Base-by-base conservation (phyloP, 2,797 vertebrate genomes). In the Fistularia commersonii region DNA sequence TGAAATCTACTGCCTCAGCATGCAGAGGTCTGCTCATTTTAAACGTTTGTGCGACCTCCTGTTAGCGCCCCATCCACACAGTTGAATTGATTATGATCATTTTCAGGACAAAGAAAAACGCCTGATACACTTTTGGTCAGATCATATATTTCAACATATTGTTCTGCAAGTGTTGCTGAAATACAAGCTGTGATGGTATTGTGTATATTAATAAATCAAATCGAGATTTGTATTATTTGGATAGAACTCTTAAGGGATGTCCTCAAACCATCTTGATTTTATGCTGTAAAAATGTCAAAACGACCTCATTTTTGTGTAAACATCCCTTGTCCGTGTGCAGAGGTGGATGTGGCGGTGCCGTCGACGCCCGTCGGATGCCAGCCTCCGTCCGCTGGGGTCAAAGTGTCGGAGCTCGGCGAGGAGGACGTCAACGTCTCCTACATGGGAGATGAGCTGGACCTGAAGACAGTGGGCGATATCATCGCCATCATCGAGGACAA, bases 401-500 rank as follows among this genome's bases (percentile, higher is more conserved):
- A 93, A 53, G 90, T 66, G 14, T 61, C 92, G 64, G 91, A 93
- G 73, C 84, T 95, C 76, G 91, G 92, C 66, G 88, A 95, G 57
- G 93, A 94, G 32, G 93, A 96, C 58, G 94, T 95, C 62, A 91
- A 91, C 8, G 92, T 92, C 55, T 94, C 94, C 61, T 96, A 97
- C 72, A 95, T 95, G 15, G 93, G 93, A 49, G 94, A 95, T 71
- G 95, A 97, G 70, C 88, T 98, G 76, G 95, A 97, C 78, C 92
- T 98, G 41, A 95, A 97, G 80, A 98, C 95, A 0, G 93, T 97
- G 69, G 95, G 95, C 58, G 95, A 98, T 80, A 98, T 98, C 66
- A 97, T 98, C 65, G 95, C 95, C 74, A 98, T 98, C 72, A 98
- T 98, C 73, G 95, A 98, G 72, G 94, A 98, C 77, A 98, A 98